Evolutionary conservation across 2,797 vertebrate species (phyloP), one percentile per base, ranked within the genome.

Genomic region (Thunnus albacares): DNA sequence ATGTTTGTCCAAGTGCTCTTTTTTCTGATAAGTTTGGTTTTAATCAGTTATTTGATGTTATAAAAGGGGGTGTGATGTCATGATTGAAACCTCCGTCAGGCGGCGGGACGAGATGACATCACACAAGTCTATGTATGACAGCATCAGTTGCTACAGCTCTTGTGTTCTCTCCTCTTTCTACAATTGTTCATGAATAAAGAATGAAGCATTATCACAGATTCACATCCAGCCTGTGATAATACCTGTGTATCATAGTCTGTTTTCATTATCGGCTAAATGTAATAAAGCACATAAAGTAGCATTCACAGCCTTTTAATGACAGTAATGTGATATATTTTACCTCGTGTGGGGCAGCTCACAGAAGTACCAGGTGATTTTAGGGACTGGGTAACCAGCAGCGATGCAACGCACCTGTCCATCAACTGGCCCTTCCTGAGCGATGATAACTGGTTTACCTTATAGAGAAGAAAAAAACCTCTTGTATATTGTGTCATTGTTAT

Each of bases 351-450:
- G 94, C 41, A 83, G 94, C 75, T 97, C 90, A 77, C 95, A 96
- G 86, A 98, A 97, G 88, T 96, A 98, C 98, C 98, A 99, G 71
- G 96, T 96, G 87, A 99, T 97, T 85, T 96, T 96, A 20, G 98
- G 98, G 67, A 96, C 92, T 2, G 98, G 98, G 87, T 96, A 98
- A 13, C 98, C 98, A 51, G 95, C 93, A 15, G 97, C 98, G n/a
- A 97, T 93, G 0, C 98, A 99, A 14, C 97, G 97, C 47, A 99
- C 96, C 92, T 97, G 94, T 71, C 96, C 97, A 69, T 97, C 96
- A 81, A 94, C 85, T 15, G 97, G 96, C 53, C 97, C 97, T 76
- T 98, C 97, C 5, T 96, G 95, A 55, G 95, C 96, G 38, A 97
- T 93, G 83, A 99, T 99, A 68, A 97, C 95, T 0, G 98, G 98